Base-by-base conservation (phyloP, 2,888 invertebrate species). In the Criorhina ranunculi region DNA sequence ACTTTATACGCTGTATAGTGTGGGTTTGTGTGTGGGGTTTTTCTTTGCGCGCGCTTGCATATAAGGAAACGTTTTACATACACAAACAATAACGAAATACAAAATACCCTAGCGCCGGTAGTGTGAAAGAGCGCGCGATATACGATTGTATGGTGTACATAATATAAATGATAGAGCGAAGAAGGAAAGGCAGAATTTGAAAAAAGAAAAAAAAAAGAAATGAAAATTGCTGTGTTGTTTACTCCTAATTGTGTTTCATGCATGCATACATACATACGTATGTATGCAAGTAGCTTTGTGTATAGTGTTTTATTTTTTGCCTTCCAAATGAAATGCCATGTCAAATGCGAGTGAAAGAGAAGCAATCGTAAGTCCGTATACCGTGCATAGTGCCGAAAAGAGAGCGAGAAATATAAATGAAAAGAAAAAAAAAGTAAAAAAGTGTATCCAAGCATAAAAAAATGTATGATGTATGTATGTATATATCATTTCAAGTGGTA, bases 1-100 rank as follows among this genome's bases (percentile, higher is more conserved):
- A 44, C 51, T 78, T 62, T 67, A 35, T 24, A 3, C 49, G 12
- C 37, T 64, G 19, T 46, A 44, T 19, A 15, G 42, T 73, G 75
- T 72, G 53, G 51, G 44, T 37, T 33, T 15, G 35, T 55, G 17
- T 70, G 19, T 44, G 35, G 57, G 46, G 75, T 85, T 79, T 64
- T 76, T 85, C 80, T 69, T 80, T 85, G 79, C 85, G 75, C 85
- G 85, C 83, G 83, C 83, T 85, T 75, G 79, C 79, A 85, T 72
- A 85, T 85, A 85, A 85, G 85, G 85, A 79, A 85, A 85, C 46
- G 76, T 70, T 79, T 85, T 33, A 82, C 77, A 40, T 46, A 33
- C 19, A 42, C 57, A 55, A 51, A 24, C 51, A 33, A 44, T 37
- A 77, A 64, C 62, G 73, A 53, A 75, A 64, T 64, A 67, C 15